Evolutionary conservation across 2,888 invertebrate species (phyloP), one percentile per base, ranked within the genome.

Genomic region (Microctonus aethiopoides): DNA sequence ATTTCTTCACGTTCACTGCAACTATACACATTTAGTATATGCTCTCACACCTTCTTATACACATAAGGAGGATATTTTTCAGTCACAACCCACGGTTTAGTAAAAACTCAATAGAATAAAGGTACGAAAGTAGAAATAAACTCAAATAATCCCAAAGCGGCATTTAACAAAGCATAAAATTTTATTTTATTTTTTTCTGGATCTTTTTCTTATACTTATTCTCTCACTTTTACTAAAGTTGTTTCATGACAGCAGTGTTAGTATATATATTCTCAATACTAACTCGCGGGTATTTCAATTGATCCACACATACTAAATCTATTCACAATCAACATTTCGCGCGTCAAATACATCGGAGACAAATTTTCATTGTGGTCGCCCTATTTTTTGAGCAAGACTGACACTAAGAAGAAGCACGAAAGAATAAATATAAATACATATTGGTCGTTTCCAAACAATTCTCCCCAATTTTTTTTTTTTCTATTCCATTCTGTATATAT

Each of bases 271-370:
- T 10, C 36, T 11, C 26, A 57, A 29, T n/a, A 41, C 24, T 24
- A 39, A 41, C 68, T 65, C 60, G 51, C 70, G 20, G 67, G 68
- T 34, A 46, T 60, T 67, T 71, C 71, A 39, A n/a, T n/a, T n/a
- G n/a, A n/a, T n/a, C 39, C 39, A 52, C 51, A 52, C 51, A 52
- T 24, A 16, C 22, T 52, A 11, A n/a, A 54, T 54, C 54, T 67
- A 74, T 80, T 80, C 72, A 79, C 77, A 7, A 77, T 78, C 73
- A 73, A 79, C n/a, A 79, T 83, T 85, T 81, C 81, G 46, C 84
- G 85, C 85, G 85, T 86, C 85, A 84, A 84, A 82, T 82, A 76
- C 74, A 72, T 75, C 76, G 81, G 79, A 79, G 86, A 85, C 86
- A 86, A 86, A 86, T 86, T 85, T 83, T 79, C 80, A 84, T 86